phyloP scores from a whole-genome alignment of 2,888 invertebrate genomes.

The Euzetes globulus region DNA sequence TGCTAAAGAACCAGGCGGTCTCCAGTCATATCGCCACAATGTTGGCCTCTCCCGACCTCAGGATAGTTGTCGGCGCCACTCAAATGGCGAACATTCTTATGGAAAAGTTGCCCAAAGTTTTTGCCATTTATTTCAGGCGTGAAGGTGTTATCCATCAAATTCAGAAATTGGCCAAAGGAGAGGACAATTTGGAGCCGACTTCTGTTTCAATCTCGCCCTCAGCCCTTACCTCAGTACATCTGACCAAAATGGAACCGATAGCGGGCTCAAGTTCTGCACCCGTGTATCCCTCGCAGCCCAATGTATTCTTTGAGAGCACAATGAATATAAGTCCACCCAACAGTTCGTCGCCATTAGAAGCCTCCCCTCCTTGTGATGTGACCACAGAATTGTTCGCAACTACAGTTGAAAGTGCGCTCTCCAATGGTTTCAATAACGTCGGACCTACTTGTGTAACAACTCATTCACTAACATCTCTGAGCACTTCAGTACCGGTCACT shows the following conservation, averaged over 20 bases:
- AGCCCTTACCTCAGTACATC: not conserved
- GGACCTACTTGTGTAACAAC: constrained; percentile 27
- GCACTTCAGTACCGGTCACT: constrained; percentile 32
- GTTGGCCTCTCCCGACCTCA: constrained; percentile 92
- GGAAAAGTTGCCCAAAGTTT: constrained; percentile 90
- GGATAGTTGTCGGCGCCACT: constrained; percentile 91
- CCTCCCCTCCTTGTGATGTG: constrained; percentile 27
- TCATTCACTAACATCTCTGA: constrained; percentile 30
- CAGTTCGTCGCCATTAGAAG: constrained; percentile 13
- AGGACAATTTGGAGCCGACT: constrained; percentile 51
- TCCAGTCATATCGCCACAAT: constrained; percentile 94
- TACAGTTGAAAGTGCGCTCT: constrained; percentile 1
- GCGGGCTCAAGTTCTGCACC: constrained; percentile 3
- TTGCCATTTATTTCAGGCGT: constrained; percentile 87
- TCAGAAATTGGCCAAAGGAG: constrained; percentile 60
- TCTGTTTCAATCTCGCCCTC: constrained; percentile 11
- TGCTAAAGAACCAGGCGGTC: constrained; percentile 65
- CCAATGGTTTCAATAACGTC: not conserved
- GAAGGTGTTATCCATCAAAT: constrained; percentile 96
- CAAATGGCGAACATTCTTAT: constrained; percentile 95
- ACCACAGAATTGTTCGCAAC: not conserved
- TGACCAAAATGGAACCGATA: not conserved
- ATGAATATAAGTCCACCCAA: constrained; percentile 25
- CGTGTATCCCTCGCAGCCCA: not conserved
- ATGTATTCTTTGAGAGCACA: not conserved